Conservation (phyloP, 1,140 invertebrate genomes). For the Arctopsyche grandis region DNA sequence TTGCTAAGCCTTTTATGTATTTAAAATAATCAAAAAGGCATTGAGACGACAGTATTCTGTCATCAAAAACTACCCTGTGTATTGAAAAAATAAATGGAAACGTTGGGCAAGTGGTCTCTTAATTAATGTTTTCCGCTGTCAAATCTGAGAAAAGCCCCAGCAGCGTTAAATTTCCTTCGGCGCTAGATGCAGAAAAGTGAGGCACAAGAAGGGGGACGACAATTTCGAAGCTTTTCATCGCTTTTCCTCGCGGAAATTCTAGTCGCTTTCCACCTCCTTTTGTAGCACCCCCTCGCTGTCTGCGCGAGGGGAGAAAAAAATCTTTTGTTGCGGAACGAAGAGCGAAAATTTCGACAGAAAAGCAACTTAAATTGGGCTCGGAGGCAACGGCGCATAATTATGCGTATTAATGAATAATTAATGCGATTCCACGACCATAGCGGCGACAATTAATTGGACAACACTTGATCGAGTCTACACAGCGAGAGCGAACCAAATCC, state of each 20-base stretch:
- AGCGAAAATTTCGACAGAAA: neutral
- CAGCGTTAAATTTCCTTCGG: constrained; percentile 38
- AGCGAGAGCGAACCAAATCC: too few relatives aligned
- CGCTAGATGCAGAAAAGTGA: neutral
- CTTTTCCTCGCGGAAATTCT: constrained; percentile 17
- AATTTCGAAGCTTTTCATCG: constrained; percentile 21
- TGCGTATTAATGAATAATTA: constrained; percentile 14
- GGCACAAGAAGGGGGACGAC: neutral
- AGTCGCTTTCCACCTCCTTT: neutral
- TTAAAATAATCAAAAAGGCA: too few relatives aligned
- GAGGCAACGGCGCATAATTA: constrained; percentile 4
- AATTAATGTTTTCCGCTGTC: constrained; percentile 41
- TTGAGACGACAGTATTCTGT: too few relatives aligned
- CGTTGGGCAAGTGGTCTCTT: constrained; percentile 24
- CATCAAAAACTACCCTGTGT: too few relatives aligned
- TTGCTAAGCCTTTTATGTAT: too few relatives aligned
- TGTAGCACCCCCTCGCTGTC: neutral
- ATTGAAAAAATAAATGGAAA: too few relatives aligned
- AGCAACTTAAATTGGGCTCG: neutral
- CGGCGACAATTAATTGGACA: too few relatives aligned
- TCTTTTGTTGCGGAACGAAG: constrained; percentile 2
- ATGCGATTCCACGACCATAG: neutral
- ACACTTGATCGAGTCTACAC: too few relatives aligned
- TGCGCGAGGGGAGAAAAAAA: neutral
- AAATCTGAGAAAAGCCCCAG: constrained; percentile 36